phyloP scores from a whole-genome alignment of 2,888 invertebrate genomes.

The Cantharis lateralis region DNA sequence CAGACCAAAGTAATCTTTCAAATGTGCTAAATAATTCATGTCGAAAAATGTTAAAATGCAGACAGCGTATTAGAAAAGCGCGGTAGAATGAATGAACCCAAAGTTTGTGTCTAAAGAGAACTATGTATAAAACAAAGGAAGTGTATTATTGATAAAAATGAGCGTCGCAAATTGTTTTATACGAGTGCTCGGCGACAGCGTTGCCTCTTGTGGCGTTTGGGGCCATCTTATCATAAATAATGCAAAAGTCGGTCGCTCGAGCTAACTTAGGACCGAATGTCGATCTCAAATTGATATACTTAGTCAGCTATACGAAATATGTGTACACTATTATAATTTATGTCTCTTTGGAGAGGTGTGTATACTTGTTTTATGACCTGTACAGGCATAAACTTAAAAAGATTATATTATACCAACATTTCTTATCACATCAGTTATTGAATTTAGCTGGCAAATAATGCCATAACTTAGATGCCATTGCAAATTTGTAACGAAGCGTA shows the following conservation, averaged over 20 bases:
- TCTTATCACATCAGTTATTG: slow-evolving; percentile 11
- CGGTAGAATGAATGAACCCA: slow-evolving; percentile 26
- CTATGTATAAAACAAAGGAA: slow-evolving; percentile 40
- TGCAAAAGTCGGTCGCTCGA: slow-evolving; percentile 38
- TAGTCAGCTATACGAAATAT: slow-evolving; percentile 37
- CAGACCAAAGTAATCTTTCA: slow-evolving; percentile 23
- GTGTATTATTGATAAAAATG: slow-evolving; percentile 55
- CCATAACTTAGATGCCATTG: background rate
- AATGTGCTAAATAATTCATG: slow-evolving; percentile 25
- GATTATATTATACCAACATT: slow-evolving; percentile 14
- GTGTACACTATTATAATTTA: slow-evolving; percentile 34
- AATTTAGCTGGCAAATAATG: background rate
- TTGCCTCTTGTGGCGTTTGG: slow-evolving; percentile 33
- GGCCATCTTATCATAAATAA: slow-evolving; percentile 51
- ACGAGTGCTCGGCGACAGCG: slow-evolving; percentile 50
- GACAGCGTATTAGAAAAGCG: slow-evolving; percentile 34
- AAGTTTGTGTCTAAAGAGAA: slow-evolving; percentile 27
- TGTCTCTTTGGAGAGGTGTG: slow-evolving; percentile 28
- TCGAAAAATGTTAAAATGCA: slow-evolving; percentile 33
- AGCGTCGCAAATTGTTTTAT: slow-evolving; percentile 55
- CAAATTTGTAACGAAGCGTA: too few species aligned
- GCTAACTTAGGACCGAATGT: slow-evolving; percentile 36
- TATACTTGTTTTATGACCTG: slow-evolving; percentile 29
- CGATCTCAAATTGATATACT: slow-evolving; percentile 44
- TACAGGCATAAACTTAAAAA: slow-evolving; percentile 24